Conservation (phyloP, 2,113 vertebrate genomes). For the Aptenodytes patagonicus region DNA sequence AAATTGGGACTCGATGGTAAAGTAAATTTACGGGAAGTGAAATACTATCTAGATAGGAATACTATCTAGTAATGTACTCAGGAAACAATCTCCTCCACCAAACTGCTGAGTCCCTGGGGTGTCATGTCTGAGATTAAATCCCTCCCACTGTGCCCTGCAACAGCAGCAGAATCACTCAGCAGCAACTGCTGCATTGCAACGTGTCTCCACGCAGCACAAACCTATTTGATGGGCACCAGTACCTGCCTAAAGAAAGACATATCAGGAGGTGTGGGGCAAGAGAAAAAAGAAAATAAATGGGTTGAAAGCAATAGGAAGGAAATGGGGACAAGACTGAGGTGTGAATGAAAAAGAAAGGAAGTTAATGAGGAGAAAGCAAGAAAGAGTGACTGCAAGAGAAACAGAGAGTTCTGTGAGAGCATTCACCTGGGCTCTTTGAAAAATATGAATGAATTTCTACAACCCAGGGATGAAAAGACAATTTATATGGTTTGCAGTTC, state of each 20-base stretch:
- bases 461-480: neutral
- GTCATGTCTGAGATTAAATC: neutral
- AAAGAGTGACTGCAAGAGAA: neutral
- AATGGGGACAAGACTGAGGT: neutral
- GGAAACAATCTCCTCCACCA: neutral
- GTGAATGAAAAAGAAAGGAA: neutral
- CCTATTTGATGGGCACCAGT: neutral
- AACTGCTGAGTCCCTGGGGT: neutral
- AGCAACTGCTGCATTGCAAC: neutral
- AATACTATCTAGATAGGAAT: neutral
- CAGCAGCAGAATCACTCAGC: neutral
- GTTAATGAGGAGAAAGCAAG: neutral
- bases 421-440: neutral
- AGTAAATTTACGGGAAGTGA: neutral
- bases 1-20: neutral
- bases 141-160: neutral
- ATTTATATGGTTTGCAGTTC: neutral
- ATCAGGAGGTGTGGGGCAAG: neutral
- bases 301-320: neutral
- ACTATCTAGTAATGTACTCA: neutral
- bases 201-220: neutral
- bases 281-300: neutral
- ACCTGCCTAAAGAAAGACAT: neutral
- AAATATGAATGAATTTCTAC: neutral
- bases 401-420: neutral